Conservation (phyloP, 2,113 vertebrate genomes). For the Gallinago media region DNA sequence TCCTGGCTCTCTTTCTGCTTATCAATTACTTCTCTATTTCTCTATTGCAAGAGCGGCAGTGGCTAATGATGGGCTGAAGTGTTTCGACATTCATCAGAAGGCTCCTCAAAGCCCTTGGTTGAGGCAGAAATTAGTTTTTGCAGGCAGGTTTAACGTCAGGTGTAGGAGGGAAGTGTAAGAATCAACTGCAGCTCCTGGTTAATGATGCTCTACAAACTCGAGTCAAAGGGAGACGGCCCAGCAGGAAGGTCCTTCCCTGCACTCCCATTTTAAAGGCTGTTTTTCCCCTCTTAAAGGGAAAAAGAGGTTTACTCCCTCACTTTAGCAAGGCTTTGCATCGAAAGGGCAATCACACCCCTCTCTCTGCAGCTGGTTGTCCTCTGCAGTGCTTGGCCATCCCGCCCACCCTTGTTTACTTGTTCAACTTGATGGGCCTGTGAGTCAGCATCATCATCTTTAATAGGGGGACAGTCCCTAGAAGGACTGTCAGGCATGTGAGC, state of each 20-base stretch:
- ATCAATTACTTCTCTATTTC: not conserved
- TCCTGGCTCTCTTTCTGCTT: not conserved
- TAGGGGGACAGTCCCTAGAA: not conserved
- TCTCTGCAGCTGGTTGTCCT: not conserved
- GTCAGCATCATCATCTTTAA: not conserved
- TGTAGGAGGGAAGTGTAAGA: not conserved
- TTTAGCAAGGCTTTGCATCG: not conserved
- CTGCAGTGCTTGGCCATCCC: accelerated
- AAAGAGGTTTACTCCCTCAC: accelerated
- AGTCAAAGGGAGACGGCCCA: not conserved
- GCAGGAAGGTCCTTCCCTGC: not conserved
- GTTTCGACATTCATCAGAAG: not conserved
- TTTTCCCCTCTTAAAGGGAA: not conserved
- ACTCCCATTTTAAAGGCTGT: accelerated
- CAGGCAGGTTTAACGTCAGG: not conserved
- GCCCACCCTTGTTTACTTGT: too few relatives aligned
- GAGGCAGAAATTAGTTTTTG: not conserved
- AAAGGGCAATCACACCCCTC: not conserved
- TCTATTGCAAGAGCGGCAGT: not conserved
- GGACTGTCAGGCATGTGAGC: accelerated
- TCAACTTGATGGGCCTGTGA: too few relatives aligned
- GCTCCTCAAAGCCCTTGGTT: not conserved
- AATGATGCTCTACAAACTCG: not conserved
- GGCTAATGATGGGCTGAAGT: not conserved
- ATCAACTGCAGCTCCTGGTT: not conserved